Evolutionary conservation across 30 jellyfish, hydroid and myxozoan species (phyloP), one percentile per base, ranked within the genome.

Genomic region (Aurelia coerulea): DNA sequence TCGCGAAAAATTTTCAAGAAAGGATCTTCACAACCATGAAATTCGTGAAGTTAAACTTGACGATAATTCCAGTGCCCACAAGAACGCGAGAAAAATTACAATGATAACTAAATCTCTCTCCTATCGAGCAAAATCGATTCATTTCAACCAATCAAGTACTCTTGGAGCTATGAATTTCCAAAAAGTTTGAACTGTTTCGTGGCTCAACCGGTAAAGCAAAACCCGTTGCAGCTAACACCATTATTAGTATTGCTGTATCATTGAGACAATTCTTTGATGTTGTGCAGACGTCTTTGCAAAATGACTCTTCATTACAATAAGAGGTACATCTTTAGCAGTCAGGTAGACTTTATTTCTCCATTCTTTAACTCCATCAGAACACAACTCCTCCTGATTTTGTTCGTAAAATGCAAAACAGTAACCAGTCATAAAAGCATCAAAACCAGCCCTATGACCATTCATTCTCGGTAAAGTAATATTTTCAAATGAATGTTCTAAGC

Each of bases 391-490:
- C 4, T 17, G 13, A 37, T 37, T 17, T 5, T 18, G 83, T 56
- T 62, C 78, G 66, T 73, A 85, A 74, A 65, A 74, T 15, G 89
- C 88, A 74, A 74, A 85, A 19, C 84, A 74, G 54, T 85, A 85
- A 5, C 95, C 95, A 4, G 95, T 85, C 95, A 85, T 85, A 66
- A 85, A 85, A 18, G 95, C 89, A 52, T 85, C 95, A 37, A 73
- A 73, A 32, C 95, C 95, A 5, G 95, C 95, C 14, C 86, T 68
- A 66, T 85, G 95, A 31, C 92, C 86, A 33, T 59, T 84, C 70
- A 42, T 74, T 51, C 84, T 65, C 42, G 86, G 95, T 19, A 70
- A 42, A 37, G 23, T 52, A 16, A 16, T 18, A 4, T 32, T 46
- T 51, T 16, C 79, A 72, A 60, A 59, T 60, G 31, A 17, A 60